Conservation (phyloP, 2,888 invertebrate species). For the Maniola hyperantus region DNA sequence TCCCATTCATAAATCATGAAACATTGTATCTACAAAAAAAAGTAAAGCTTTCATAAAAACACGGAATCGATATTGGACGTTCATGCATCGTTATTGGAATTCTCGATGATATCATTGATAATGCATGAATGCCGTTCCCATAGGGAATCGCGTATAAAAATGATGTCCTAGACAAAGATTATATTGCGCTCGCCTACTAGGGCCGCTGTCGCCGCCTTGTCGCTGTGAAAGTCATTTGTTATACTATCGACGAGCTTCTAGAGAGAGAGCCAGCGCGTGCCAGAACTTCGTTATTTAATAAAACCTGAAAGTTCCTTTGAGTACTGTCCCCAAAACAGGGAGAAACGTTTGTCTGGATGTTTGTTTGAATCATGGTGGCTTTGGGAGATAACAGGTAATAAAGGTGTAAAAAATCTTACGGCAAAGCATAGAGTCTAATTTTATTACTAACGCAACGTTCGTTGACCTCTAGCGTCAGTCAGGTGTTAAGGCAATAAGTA, state of each 20-base stretch:
- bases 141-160: constrained; percentile 25
- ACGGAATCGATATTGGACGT: constrained; percentile 3
- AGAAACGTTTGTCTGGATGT: too few species aligned
- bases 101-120: constrained; percentile 31
- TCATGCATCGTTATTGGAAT: constrained; percentile 28
- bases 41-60: constrained; percentile 13
- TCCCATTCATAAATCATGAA: constrained; percentile 4
- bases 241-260: constrained; percentile 14
- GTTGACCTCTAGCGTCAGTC: too few species aligned
- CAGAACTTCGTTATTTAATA: too few species aligned
- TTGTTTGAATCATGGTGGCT: too few species aligned
- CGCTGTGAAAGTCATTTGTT: constrained; percentile 27
- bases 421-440: too few species aligned
- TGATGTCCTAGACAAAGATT: constrained; percentile 24
- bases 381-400: too few species aligned
- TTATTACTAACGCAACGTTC: too few species aligned
- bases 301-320: too few species aligned
- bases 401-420: too few species aligned
- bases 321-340: too few species aligned
- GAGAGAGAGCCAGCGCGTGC: too few species aligned
- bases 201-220: constrained; percentile 29
- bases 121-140: constrained; percentile 33
- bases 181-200: constrained; percentile 24
- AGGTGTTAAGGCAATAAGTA: too few species aligned
- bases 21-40: not conserved